Percentiles rank a stretch among this genome's conserved stretches.
These are phyloP conservation scores for Odontocerum albicorne DNA, from an alignment of 2,888 invertebrate species.

Conservation along the genomic window DNA sequence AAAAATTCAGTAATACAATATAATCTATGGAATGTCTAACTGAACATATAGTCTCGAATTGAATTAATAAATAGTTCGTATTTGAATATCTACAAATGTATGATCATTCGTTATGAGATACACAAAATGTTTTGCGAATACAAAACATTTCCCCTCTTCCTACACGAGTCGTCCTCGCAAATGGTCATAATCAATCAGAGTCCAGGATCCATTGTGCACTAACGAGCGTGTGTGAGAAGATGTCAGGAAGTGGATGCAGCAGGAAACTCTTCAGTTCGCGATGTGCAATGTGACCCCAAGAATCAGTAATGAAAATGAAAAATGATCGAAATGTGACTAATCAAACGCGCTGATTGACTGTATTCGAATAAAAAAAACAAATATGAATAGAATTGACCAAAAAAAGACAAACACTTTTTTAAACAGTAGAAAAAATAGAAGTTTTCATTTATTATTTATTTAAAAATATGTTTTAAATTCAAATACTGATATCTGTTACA, in stretches of 20 bases:
- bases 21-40: too few relatives aligned
- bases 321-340: neutral
- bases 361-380: too few relatives aligned
- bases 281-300: neutral
- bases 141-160: slow-evolving; percentile 2
- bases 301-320: neutral
- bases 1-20: too few relatives aligned
- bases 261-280: slow-evolving; percentile 28
- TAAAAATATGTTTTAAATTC: too few relatives aligned
- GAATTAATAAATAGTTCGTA: neutral
- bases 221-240: slow-evolving; percentile 10
- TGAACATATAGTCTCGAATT: too few relatives aligned
- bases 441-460: too few relatives aligned
- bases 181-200: slow-evolving; percentile 35
- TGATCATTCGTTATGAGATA: neutral
- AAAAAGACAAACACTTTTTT: too few relatives aligned
- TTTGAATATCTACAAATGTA: neutral
- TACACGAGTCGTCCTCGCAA: too few relatives aligned
- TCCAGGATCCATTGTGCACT: slow-evolving; percentile 24
- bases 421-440: too few relatives aligned
- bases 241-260: slow-evolving; percentile 27
- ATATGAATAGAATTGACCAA: too few relatives aligned
- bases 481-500: too few relatives aligned
- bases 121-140: neutral
- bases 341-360: too few relatives aligned